Percentiles rank a stretch among this genome's conserved stretches.
Evolutionary conservation across 2,797 vertebrate genomes (phyloP).

Genomic region (Sarcophilus harrisii): DNA sequence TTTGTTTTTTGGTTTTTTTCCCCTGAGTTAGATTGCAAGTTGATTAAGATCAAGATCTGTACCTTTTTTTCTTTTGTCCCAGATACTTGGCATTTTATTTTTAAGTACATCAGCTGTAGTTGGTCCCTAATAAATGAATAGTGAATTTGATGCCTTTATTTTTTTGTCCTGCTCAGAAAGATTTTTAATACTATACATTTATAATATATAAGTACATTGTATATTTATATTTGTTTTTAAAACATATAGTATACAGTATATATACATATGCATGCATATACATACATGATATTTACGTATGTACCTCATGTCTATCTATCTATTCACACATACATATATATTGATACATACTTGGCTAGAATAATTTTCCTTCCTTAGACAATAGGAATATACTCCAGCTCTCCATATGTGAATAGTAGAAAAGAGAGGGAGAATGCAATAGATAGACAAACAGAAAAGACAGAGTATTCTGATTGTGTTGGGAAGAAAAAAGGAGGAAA

Average conservation of each 20-base stretch:
- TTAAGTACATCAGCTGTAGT: background rate
- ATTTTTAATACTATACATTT: background rate
- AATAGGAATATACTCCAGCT: background rate
- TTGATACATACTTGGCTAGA: background rate
- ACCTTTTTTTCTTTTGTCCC: background rate
- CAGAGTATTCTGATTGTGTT: background rate
- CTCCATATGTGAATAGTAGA: background rate
- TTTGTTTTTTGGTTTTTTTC: background rate
- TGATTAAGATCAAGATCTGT: background rate
- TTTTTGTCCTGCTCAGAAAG: background rate
- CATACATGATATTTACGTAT: background rate
- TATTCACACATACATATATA: too few relatives aligned
- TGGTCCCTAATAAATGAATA: background rate
- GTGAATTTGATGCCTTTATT: background rate
- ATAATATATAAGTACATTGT: background rate
- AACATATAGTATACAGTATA: background rate
- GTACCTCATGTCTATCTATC: background rate
- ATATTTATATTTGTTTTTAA: background rate
- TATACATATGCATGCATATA: background rate
- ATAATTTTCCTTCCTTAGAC: background rate
- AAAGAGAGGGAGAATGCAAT: background rate
- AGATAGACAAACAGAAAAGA: background rate
- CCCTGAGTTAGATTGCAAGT: background rate
- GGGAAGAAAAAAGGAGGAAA: background rate
- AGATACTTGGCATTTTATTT: background rate